Evolutionary conservation across 2,113 vertebrate genomes (phyloP).

Genomic region (Pangasianodon hypophthalmus): DNA sequence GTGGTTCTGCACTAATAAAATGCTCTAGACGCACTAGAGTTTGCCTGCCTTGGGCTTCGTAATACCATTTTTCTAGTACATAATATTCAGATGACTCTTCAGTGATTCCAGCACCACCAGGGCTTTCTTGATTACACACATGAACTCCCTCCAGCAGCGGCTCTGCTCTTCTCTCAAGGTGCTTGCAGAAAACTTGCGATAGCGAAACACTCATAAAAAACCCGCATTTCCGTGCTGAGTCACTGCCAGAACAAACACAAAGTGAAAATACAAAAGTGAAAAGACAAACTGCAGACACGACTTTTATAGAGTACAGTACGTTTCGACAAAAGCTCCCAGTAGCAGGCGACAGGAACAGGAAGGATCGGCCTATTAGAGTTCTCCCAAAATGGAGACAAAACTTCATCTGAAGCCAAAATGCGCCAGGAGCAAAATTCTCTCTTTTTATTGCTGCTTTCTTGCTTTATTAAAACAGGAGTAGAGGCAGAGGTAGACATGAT

Average conservation of each 20-base stretch:
- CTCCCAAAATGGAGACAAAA: conserved; percentile 19
- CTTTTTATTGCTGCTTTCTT: conserved; percentile 27
- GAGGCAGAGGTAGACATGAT: background rate
- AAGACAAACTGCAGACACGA: conserved; percentile 11
- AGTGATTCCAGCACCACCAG: background rate
- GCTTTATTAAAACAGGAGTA: conserved; percentile 5
- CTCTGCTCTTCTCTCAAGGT: background rate
- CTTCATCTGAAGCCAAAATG: background rate
- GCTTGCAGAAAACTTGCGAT: background rate
- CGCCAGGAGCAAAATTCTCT: background rate
- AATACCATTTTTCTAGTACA: conserved; percentile 27
- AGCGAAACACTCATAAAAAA: conserved; percentile 12
- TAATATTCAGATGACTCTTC: conserved; percentile 1
- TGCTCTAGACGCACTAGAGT: conserved; percentile 11
- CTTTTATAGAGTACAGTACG: background rate
- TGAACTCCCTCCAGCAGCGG: conserved; percentile 10
- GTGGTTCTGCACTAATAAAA: conserved; percentile 31
- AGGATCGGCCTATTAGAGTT: background rate
- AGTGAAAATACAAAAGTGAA: background rate
- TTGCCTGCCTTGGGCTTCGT: background rate
- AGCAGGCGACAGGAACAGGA: background rate
- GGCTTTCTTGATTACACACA: conserved; percentile 25
- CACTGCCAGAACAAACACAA: background rate
- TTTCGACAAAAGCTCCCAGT: background rate
- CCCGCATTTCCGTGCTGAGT: conserved; percentile 10